Conservation (phyloP, 92 coral and sea anemone species). For the Galaxea fascicularis region DNA sequence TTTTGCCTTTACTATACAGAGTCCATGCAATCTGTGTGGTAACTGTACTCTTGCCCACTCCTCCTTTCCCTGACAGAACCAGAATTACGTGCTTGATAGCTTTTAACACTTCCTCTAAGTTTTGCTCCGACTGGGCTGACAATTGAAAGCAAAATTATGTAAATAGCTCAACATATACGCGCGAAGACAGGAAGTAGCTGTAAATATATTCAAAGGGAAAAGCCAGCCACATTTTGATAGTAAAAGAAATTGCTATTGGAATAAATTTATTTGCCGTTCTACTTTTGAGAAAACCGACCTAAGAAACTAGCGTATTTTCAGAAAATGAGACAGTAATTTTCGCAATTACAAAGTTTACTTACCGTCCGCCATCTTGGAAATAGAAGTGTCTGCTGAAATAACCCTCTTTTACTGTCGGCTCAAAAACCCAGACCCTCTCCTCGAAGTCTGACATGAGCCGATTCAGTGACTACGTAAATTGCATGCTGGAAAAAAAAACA, state of each 20-base stretch:
- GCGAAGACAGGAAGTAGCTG: not conserved
- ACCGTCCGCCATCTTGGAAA: conserved; percentile 53
- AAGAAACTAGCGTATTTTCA: not conserved
- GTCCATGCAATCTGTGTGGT: conserved; percentile 95
- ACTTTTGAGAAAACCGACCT: not conserved
- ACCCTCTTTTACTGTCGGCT: conserved; percentile 23
- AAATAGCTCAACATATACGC: not conserved
- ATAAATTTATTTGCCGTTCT: not conserved
- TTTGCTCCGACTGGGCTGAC: conserved; percentile 36
- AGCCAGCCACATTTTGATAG: not conserved
- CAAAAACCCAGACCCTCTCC: not conserved
- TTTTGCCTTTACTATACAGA: conserved; percentile 82
- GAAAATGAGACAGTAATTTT: not conserved
- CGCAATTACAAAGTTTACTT: not conserved
- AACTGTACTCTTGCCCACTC: conserved; percentile 95
- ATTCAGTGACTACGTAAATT: too few relatives aligned
- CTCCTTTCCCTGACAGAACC: conserved; percentile 96
- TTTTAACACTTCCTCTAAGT: conserved; percentile 32
- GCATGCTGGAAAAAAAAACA: too few relatives aligned
- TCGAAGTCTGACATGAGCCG: too few relatives aligned
- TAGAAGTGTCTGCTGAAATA: conserved; percentile 8
- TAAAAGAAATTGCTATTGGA: too few relatives aligned
- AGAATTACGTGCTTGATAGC: conserved; percentile 85
- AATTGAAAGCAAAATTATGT: not conserved
- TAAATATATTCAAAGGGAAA: too few relatives aligned